Percentiles rank a stretch among this genome's conserved stretches.
Conservation (phyloP, 2,113 vertebrate genomes). For the Aspidoscelis tigris region DNA sequence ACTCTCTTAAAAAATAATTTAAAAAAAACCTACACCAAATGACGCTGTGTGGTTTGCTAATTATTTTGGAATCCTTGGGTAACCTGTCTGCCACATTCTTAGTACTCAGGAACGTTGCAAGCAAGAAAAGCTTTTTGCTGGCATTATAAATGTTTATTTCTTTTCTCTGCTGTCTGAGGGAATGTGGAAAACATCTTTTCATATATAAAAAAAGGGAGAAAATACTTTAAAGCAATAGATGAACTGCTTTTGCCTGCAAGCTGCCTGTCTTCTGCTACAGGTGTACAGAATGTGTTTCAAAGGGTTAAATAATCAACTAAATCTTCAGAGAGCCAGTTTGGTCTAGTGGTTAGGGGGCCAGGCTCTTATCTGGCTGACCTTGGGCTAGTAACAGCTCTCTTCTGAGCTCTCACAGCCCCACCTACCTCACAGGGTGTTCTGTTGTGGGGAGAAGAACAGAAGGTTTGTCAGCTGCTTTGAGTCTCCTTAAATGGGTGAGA, state of each 20-base stretch:
- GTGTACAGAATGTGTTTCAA: neutral
- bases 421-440: too few species aligned
- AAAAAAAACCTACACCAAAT: neutral
- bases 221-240: conserved; percentile 54
- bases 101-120: conserved; percentile 29
- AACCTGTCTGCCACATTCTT: neutral
- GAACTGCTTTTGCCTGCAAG: conserved; percentile 25
- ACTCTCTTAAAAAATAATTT: conserved; percentile 1
- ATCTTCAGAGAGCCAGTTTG: too few species aligned
- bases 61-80: conserved; percentile 32
- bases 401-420: too few species aligned
- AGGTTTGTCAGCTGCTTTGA: too few species aligned
- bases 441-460: too few species aligned
- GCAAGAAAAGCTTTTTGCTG: conserved; percentile 32
- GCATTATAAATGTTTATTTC: conserved; percentile 46
- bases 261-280: rapidly evolving
- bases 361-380: too few species aligned
- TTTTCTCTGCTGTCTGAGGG: conserved; percentile 29
- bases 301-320: neutral
- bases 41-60: neutral
- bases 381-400: too few species aligned
- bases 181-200: conserved; percentile 37
- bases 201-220: conserved; percentile 17
- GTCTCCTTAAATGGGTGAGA: too few species aligned
- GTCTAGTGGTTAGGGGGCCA: too few species aligned